These are phyloP conservation scores for Tauraco hartlaubi DNA, from an alignment of 2,797 vertebrate species.

Conservation along the genomic window DNA sequence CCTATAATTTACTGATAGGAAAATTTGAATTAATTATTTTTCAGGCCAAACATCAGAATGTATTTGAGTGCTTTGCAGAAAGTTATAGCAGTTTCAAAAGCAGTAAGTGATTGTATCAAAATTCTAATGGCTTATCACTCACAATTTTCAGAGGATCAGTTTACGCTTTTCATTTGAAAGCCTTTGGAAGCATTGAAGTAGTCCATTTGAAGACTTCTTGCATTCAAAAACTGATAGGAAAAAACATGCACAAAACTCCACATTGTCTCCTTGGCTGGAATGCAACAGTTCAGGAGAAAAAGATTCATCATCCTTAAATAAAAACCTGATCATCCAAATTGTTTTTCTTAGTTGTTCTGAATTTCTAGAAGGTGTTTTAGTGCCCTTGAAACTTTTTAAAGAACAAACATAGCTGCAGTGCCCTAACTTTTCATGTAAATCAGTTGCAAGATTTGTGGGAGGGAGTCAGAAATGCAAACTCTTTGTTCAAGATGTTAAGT, in stretches of 20 bases:
- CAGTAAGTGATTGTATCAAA: not conserved
- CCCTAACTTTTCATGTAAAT: not conserved
- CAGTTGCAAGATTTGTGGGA: not conserved
- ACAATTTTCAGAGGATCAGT: not conserved
- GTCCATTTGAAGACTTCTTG: not conserved
- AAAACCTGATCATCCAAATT: not conserved
- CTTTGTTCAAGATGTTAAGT: not conserved
- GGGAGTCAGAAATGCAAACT: not conserved
- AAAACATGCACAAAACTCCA: fast-evolving
- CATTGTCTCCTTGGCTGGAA: not conserved
- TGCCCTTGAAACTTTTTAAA: not conserved
- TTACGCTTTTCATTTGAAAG: not conserved
- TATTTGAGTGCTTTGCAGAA: not conserved
- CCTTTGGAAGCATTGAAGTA: not conserved
- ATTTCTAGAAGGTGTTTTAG: not conserved
- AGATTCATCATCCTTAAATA: not conserved
- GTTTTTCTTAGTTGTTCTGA: not conserved
- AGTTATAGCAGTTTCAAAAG: not conserved
- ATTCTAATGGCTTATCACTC: not conserved
- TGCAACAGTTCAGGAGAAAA: not conserved
- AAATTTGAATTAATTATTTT: not conserved
- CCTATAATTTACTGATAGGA: not conserved
- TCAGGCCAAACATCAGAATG: not conserved
- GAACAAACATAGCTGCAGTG: not conserved
- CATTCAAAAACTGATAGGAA: not conserved